Conservation (phyloP, 2,113 vertebrate species). For the Bettongia penicillata region DNA sequence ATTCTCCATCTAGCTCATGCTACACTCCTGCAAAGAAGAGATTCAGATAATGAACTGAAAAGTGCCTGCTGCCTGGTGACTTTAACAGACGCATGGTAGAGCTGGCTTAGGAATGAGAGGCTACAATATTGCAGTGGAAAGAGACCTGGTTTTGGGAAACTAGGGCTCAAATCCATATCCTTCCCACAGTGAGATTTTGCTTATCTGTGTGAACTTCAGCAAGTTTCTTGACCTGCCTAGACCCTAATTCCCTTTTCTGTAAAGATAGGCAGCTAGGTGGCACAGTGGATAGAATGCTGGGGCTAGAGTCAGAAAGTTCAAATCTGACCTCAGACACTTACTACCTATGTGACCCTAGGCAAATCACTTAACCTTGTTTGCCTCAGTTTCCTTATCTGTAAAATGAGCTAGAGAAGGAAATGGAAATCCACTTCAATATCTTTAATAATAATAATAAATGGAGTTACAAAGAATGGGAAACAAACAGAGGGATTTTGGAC, state of each 20-base stretch:
- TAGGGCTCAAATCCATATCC: background rate
- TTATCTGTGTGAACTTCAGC: background rate
- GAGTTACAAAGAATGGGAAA: background rate
- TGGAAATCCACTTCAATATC: background rate
- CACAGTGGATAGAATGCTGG: background rate
- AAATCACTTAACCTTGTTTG: background rate
- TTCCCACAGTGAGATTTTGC: background rate
- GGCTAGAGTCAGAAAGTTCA: background rate
- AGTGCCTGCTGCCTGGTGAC: constrained; percentile 16
- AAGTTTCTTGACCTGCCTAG: background rate
- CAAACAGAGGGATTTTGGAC: background rate
- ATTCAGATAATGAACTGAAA: constrained; percentile 36
- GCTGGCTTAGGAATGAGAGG: background rate
- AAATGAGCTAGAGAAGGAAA: background rate
- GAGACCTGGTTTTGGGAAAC: background rate
- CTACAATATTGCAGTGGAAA: background rate
- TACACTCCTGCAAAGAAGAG: constrained; percentile 30
- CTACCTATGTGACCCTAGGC: background rate
- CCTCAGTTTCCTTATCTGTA: background rate
- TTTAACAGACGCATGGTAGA: background rate
- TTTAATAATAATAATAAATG: background rate
- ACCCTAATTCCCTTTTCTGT: background rate
- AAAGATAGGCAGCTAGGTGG: background rate
- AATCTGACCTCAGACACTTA: background rate
- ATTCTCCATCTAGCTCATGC: background rate